Evolutionary conservation across 2,113 vertebrate species (phyloP), one percentile per base, ranked within the genome.

Genomic region (Callopanchax toddi): DNA sequence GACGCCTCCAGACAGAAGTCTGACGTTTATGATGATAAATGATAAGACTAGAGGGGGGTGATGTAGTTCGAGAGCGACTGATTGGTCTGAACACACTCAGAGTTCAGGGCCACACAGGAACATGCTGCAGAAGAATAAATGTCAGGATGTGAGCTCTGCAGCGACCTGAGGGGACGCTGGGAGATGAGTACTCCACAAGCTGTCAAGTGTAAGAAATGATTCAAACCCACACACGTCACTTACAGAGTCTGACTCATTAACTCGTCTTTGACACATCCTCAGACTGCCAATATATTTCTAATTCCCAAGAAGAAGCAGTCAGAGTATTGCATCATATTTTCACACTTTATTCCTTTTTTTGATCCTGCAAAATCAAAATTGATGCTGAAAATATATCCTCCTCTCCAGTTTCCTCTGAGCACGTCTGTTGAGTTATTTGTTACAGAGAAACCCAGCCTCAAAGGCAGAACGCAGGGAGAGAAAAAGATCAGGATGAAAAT

Each of bases 1-100:
- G n/a, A 59, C 59, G 62, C 58, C 67, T 15, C 13, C 0, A 66
- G 71, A 71, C 62, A 61, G 64, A 55, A 73, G 50, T 79, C 52
- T 21, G 77, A 63, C 69, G 74, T 79, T 85, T 70, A 82, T 79
- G 78, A 67, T 76, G 82, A 81, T 72, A 60, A 72, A 81, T 69
- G 81, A 60, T 57, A 49, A 63, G 60, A 48, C 51, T 42, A 55
- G 49, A 69, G 49, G 64, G n/a, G 39, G 34, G 13, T 39, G 44
- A 25, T 60, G 13, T 13, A 60, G 74, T 79, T 59, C 49, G 71
- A 74, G 63, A 79, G 57, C 74, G 11, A 53, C 32, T 65, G 77
- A 85, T 81, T 70, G 48, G 60, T 55, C 52, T 7, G n/a, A 29
- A 4, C 39, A 54, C 57, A 10, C 15, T 55, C 22, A 6, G 63